Evolutionary conservation across 35 echinoderm and acorn worm species (phyloP), one percentile per base, ranked within the genome.

Genomic region (Apostichopus californicus): DNA sequence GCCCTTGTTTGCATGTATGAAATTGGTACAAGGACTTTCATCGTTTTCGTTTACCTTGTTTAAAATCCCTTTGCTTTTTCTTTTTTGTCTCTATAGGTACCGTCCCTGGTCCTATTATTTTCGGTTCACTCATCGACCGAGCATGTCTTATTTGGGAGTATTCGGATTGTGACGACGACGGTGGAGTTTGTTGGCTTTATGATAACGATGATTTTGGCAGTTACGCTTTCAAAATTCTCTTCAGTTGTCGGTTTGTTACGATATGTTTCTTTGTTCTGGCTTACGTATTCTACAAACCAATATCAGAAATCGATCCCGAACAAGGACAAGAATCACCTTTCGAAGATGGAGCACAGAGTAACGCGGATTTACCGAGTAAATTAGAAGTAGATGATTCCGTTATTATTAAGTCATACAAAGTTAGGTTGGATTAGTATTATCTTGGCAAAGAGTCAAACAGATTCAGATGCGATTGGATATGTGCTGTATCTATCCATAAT

Each of bases 241-340:
- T 92, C 58, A 82, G 56, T 15, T 80, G 59, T 28, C 78, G 86
- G 1, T 89, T 89, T 55, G 86, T 92, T 52, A 52, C 78, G 8
- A 81, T 82, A 8, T 81, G 77, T n/a, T 92, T 92, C 78, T 92
- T 92, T 77, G 56, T 83, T 53, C 60, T 92, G 9, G 90, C 90
- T 9, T 81, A 92, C 59, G 8, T 92, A 13, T 92, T 83, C 23
- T 92, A 92, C 77, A 92, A 92, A 92, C 90, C 90, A 25, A 54
- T 57, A 7, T 80, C 90, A 52, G 90, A 92, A 11, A 58, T 14
- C 55, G 28, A 55, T 46, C 71, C 71, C 14, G 71, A 82, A 57
- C 9, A 57, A 82, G 80, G 9, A 14, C 55, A 12, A 82, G 80
- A 55, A 13, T 4, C 80, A 10, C 55, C 80, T 9, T 57, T 82